Evolutionary conservation across 2,113 vertebrate species (phyloP).

Genomic region (Pungitius pungitius): DNA sequence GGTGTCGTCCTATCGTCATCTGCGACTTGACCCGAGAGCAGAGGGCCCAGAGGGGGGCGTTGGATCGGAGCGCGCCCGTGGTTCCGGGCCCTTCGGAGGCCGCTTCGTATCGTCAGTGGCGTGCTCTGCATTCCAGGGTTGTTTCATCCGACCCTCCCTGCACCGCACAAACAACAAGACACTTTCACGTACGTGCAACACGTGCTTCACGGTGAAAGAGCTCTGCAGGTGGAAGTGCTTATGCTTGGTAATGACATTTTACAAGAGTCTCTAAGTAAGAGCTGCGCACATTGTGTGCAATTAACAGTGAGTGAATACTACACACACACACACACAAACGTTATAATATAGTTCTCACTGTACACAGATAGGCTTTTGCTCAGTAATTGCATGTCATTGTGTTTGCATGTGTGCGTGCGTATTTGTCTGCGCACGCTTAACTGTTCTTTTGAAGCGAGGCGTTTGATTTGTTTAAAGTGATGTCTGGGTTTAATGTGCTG

Average conservation of each 20-base stretch:
- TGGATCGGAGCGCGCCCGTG: conserved; percentile 47
- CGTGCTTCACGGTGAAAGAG: conserved; percentile 45
- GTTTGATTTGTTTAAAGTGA: conserved; percentile 78
- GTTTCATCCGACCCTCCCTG: conserved; percentile 53
- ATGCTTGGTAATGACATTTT: conserved; percentile 72
- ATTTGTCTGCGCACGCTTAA: conserved; percentile 58
- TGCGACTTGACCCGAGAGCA: conserved; percentile 30
- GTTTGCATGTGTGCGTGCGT: conserved; percentile 50
- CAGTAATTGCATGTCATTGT: conserved; percentile 58
- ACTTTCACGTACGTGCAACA: conserved; percentile 11
- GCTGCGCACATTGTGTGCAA: conserved; percentile 60
- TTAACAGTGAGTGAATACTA: conserved; percentile 58
- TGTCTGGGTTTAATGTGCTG: conserved; percentile 76
- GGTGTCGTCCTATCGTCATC: neutral
- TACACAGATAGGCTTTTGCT: conserved; percentile 26
- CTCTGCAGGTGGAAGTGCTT: conserved; percentile 74
- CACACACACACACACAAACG: conserved; percentile 15
- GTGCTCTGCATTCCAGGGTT: conserved; percentile 41
- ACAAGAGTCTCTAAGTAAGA: conserved; percentile 69
- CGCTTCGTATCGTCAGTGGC: conserved; percentile 56
- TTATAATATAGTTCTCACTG: conserved; percentile 11
- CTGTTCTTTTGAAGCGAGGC: conserved; percentile 73
- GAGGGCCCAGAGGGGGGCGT: no score
- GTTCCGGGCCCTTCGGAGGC: conserved; percentile 33
- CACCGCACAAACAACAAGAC: neutral